These are phyloP conservation scores for Spermophilus dauricus DNA, from an alignment of 2,113 vertebrate species.

Conservation along the genomic window DNA sequence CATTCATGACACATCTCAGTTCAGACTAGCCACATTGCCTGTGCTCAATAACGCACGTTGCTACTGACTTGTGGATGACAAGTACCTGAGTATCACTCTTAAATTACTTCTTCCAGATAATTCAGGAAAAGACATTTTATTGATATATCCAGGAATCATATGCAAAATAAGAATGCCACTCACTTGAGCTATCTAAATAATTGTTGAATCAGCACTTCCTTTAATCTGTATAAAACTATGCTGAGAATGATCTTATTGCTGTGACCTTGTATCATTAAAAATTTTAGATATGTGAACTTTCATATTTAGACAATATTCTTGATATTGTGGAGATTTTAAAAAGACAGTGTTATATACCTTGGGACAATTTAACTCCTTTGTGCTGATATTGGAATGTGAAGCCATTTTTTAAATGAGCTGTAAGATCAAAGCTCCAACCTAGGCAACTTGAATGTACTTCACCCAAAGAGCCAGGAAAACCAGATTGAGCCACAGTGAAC, in stretches of 20 bases:
- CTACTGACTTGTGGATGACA: neutral
- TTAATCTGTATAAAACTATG: neutral
- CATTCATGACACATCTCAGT: too few species aligned
- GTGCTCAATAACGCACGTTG: neutral
- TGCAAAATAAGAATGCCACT: neutral
- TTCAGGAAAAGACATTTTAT: neutral
- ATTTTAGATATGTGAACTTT: neutral
- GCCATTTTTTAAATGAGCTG: neutral
- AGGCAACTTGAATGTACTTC: fast-evolving
- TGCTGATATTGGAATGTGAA: neutral
- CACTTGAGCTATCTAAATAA: neutral
- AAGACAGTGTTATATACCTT: neutral
- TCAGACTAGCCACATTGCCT: neutral
- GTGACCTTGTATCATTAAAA: neutral
- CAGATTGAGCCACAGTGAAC: too few species aligned
- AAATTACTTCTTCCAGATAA: neutral
- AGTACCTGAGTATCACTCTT: neutral
- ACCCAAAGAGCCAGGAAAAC: neutral
- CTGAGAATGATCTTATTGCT: neutral
- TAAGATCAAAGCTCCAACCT: neutral
- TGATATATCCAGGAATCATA: neutral
- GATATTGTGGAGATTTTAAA: neutral
- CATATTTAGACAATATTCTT: neutral
- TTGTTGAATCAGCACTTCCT: neutral
- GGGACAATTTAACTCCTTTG: neutral